phyloP scores from a whole-genome alignment of 2,797 vertebrate genomes.

The Ctenochaetus hawaiiensis region DNA sequence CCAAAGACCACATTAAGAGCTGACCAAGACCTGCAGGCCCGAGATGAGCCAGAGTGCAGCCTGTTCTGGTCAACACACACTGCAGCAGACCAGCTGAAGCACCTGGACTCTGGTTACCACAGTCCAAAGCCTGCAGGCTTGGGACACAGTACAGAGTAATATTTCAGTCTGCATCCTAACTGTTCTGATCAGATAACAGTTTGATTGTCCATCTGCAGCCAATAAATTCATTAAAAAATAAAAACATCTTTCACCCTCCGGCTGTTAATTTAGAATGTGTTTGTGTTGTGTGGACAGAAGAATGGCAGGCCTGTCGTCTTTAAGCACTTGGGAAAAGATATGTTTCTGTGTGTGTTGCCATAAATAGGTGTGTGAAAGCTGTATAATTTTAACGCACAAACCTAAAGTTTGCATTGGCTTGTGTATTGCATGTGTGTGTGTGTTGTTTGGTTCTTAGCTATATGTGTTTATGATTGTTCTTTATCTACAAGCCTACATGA shows the following conservation, averaged over 20 bases:
- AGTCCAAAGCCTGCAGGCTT: constrained; percentile 18
- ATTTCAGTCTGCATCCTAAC: constrained; percentile 30
- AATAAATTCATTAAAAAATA: constrained; percentile 27
- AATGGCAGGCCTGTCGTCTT: constrained; percentile 23
- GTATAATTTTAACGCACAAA: constrained; percentile 6
- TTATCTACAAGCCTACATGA: constrained; percentile 37
- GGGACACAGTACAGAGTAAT: constrained; percentile 13
- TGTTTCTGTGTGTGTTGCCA: constrained; percentile 36
- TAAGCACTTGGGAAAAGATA: constrained; percentile 3
- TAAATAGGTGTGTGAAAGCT: constrained; percentile 8
- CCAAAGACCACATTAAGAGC: constrained; percentile 74
- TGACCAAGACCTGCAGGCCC: constrained; percentile 49
- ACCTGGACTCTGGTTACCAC: constrained; percentile 30
- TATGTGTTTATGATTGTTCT: constrained; percentile 58
- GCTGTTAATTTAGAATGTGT: constrained; percentile 45
- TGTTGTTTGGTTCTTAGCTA: constrained; percentile 25
- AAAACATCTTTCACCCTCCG: constrained; percentile 21
- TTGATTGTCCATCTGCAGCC: constrained; percentile 45
- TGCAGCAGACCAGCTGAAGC: constrained; percentile 37
- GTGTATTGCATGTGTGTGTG: not conserved
- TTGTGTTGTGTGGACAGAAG: constrained; percentile 33
- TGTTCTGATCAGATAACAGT: constrained; percentile 24
- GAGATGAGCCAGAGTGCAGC: constrained; percentile 39
- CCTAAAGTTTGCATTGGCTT: constrained; percentile 1
- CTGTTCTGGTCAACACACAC: constrained; percentile 52